Evolutionary conservation across 2,888 invertebrate species (phyloP).

Genomic region (Cenopis cana): DNA sequence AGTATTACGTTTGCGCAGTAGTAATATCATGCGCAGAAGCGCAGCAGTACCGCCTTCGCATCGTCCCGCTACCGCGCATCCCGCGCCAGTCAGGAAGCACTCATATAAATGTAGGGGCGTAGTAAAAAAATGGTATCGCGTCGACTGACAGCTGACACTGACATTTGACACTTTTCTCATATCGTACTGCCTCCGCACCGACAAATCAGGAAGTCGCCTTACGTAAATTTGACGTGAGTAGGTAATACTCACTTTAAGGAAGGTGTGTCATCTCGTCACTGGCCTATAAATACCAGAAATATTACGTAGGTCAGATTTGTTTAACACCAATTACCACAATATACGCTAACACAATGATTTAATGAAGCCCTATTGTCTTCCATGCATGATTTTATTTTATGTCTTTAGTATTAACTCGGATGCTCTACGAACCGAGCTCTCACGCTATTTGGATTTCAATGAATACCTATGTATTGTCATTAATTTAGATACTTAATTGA

Average conservation of each 20-base stretch:
- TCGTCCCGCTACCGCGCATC: too few species aligned
- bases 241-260: slow-evolving; percentile 9
- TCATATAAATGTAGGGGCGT: too few species aligned
- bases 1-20: too few species aligned
- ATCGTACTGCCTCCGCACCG: too few species aligned
- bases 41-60: too few species aligned
- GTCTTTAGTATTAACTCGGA: slow-evolving; percentile 16
- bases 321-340: slow-evolving; percentile 31
- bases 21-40: too few species aligned
- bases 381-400: slow-evolving; percentile 18
- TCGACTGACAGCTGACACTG: too few species aligned
- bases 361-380: slow-evolving; percentile 11
- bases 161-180: too few species aligned
- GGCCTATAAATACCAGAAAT: slow-evolving; percentile 17
- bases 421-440: not conserved
- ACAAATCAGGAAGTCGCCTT: too few species aligned
- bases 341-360: slow-evolving; percentile 19
- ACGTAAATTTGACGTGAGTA: not conserved
- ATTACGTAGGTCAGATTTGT: not conserved
- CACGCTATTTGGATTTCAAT: slow-evolving; percentile 3
- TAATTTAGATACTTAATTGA: not conserved
- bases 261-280: slow-evolving; percentile 21
- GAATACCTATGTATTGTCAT: not conserved
- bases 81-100: too few species aligned
- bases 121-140: too few species aligned